Conservation (phyloP, 2,888 invertebrate genomes). For the Catocala fraxini region DNA sequence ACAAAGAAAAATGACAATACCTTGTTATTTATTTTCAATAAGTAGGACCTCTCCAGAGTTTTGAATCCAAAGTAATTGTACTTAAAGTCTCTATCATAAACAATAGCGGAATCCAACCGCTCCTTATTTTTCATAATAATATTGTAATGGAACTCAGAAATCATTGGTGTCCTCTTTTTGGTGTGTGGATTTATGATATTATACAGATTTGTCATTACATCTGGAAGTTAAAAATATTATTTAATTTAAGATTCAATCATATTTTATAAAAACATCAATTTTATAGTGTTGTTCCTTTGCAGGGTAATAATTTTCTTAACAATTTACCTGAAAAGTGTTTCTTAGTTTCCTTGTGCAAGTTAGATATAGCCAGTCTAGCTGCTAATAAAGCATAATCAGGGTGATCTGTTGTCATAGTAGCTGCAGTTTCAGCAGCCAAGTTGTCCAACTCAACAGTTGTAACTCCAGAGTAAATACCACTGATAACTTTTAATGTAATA, state of each 20-base stretch:
- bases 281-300: too few species aligned
- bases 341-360: constrained; percentile 99
- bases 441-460: constrained; percentile 99
- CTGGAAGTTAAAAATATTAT: constrained; percentile 83
- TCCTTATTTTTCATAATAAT: constrained; percentile 96
- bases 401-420: constrained; percentile 98
- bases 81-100: constrained; percentile 98
- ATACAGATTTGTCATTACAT: constrained; percentile 96
- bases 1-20: constrained; percentile 50
- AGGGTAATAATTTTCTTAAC: neutral
- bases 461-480: constrained; percentile 98
- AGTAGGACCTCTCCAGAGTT: constrained; percentile 98
- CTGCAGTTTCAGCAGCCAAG: constrained; percentile 99
- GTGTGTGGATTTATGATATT: constrained; percentile 92
- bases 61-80: constrained; percentile 99
- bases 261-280: too few species aligned
- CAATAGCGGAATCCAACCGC: constrained; percentile 96
- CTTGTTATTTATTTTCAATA: constrained; percentile 96
- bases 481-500: constrained; percentile 97
- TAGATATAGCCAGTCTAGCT: constrained; percentile 97
- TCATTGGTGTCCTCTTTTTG: constrained; percentile 92
- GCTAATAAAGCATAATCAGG: constrained; percentile 98
- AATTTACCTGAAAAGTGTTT: constrained; percentile 95
- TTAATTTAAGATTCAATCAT: too few species aligned
- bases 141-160: constrained; percentile 93